Evolutionary conservation across 2,113 vertebrate species (phyloP).

Genomic region (Elephas maximus): DNA sequence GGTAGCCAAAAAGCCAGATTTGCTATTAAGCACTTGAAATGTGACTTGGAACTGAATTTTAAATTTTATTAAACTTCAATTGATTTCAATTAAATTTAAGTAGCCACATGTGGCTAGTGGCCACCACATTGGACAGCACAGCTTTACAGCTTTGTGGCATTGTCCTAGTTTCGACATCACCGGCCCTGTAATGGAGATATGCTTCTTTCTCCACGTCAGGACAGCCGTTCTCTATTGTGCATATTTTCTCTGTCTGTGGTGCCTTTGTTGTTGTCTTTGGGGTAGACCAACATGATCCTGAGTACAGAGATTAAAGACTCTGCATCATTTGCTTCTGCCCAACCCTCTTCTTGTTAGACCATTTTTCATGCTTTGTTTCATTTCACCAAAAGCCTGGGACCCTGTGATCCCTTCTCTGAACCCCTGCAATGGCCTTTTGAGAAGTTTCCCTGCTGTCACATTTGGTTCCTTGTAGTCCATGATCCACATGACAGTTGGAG

Average conservation of each 20-base stretch:
- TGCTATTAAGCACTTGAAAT: neutral
- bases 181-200: neutral
- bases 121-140: accelerated
- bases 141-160: neutral
- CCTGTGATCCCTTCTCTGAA: neutral
- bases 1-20: neutral
- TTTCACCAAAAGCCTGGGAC: no score
- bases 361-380: neutral
- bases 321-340: neutral
- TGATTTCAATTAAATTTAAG: conserved; percentile 17
- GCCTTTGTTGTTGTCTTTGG: neutral
- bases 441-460: neutral
- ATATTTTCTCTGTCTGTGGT: neutral
- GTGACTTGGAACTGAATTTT: neutral
- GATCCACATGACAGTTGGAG: neutral
- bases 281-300: neutral
- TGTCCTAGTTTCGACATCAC: neutral
- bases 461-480: neutral
- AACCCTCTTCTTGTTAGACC: neutral
- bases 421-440: neutral
- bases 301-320: neutral
- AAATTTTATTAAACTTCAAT: neutral
- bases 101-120: neutral
- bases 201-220: neutral
- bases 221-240: neutral